These are phyloP conservation scores for Pollenia griseotomentosa DNA, from an alignment of 2,888 invertebrate genomes.

Conservation along the genomic window DNA sequence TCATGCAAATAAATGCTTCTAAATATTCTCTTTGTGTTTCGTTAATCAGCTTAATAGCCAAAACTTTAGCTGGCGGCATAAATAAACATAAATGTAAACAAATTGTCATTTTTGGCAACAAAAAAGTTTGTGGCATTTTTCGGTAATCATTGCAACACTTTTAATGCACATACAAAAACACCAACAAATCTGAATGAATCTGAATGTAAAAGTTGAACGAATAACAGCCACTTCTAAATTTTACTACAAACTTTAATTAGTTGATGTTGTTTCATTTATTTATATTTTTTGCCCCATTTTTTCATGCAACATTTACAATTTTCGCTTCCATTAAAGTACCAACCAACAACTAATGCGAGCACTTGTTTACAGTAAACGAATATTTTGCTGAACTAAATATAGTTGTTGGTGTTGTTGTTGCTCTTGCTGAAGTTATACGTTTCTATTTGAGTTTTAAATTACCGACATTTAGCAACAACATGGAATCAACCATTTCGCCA, in stretches of 20 bases:
- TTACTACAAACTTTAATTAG: constrained; percentile 69
- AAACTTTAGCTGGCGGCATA: constrained; percentile 48
- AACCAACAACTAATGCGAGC: constrained; percentile 54
- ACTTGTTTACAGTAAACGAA: background rate
- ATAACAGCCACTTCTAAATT: constrained; percentile 48
- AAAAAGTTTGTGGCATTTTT: constrained; percentile 53
- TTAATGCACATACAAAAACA: background rate
- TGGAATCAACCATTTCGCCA: constrained; percentile 69
- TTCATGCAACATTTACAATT: constrained; percentile 45
- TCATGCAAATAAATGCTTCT: background rate
- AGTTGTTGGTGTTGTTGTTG: constrained; percentile 28
- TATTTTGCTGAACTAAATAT: constrained; percentile 12
- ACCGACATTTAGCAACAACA: constrained; percentile 60
- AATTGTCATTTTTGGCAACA: constrained; percentile 55
- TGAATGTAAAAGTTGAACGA: background rate
- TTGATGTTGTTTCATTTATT: constrained; percentile 45
- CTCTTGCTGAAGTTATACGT: constrained; percentile 31
- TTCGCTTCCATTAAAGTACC: constrained; percentile 34
- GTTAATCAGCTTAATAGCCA: constrained; percentile 36
- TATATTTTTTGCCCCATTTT: background rate
- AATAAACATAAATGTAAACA: constrained; percentile 52
- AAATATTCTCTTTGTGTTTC: background rate
- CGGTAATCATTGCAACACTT: constrained; percentile 29
- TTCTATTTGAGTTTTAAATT: constrained; percentile 62
- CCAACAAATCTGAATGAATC: background rate